Evolutionary conservation across 1,140 invertebrate species (phyloP).

Genomic region (roundworm (Caenorhabditis elegans)): DNA sequence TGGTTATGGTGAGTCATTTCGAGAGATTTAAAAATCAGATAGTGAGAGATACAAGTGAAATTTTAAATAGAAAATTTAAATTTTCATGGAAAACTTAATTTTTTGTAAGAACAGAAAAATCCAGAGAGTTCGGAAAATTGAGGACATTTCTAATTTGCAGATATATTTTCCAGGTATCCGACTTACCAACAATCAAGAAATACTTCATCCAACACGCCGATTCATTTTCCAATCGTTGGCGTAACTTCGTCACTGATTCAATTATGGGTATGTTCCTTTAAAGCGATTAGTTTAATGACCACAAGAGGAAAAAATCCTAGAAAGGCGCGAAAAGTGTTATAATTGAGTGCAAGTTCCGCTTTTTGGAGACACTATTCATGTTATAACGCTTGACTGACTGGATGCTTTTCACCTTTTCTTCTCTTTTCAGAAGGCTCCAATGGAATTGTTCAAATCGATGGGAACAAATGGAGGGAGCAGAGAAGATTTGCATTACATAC

Average conservation of each 20-base stretch:
- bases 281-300: not conserved
- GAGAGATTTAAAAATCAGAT: not conserved
- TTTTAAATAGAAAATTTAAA: too few relatives aligned
- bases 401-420: not conserved
- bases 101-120: too few relatives aligned
- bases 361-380: too few relatives aligned
- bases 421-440: conserved; percentile 58
- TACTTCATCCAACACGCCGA: conserved; percentile 63
- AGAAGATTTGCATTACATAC: conserved; percentile 84
- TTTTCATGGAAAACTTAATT: not conserved
- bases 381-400: conserved; percentile 6
- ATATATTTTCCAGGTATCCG: conserved; percentile 35
- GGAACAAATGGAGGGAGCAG: conserved; percentile 87
- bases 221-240: conserved; percentile 60
- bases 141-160: too few relatives aligned
- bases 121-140: not conserved
- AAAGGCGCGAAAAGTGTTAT: not conserved
- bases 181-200: conserved; percentile 53
- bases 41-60: too few relatives aligned
- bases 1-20: conserved; percentile 58
- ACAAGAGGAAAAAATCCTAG: not conserved
- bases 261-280: conserved; percentile 55
- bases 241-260: conserved; percentile 62
- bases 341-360: conserved; percentile 1
- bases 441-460: conserved; percentile 71